Evolutionary conservation across 53 echinoderm and acorn worm genomes (phyloP), one percentile per base, ranked within the genome.

Genomic region (Zoroaster sp.): DNA sequence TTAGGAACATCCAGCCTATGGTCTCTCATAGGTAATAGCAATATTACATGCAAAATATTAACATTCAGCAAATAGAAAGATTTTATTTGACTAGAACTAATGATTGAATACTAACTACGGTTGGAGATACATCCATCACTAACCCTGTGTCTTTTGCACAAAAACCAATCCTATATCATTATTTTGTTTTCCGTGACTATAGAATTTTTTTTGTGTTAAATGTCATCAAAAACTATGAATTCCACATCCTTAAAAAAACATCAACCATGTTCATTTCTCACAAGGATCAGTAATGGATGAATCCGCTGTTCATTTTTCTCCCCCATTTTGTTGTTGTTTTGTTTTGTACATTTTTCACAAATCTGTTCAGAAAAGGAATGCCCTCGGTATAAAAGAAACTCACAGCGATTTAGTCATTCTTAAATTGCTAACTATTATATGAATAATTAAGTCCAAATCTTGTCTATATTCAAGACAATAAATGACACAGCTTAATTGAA

Each of bases 11-110:
- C 66, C 42, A 40, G 31, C 67, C 33, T 66, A 66, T 32, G 55
- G 38, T 12, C 25, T 30, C 42, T 14, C 31, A 23, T 7, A 15
- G 41, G 20, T 66, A 66, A 40, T 81, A 37, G 81, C 81, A 81
- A 81, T 55, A 40, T 14, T 81, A 40, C 81, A 66, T 81, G 81
- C 81, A 66, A 81, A 81, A 39, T 20, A 67, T 18, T 43, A 36
- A 55, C 59, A 55, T 15, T 78, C 33, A 59, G 36, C 59, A 55
- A 78, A 59, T 59, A 10, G 63, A 59, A 28, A 59, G 63, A 59
- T 2, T 59, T 59, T 59, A 12, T 59, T 18, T 59, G 4, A 4
- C 4, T 59, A 4, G 12, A 59, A 21, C 63, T 59, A 59, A 14
- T n/a, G 63, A 59, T 59, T n/a, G 12, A 4, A 4, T 36, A 35